Evolutionary conservation across 2,113 vertebrate genomes (phyloP).

Genomic region (Hemibagrus wyckioides): DNA sequence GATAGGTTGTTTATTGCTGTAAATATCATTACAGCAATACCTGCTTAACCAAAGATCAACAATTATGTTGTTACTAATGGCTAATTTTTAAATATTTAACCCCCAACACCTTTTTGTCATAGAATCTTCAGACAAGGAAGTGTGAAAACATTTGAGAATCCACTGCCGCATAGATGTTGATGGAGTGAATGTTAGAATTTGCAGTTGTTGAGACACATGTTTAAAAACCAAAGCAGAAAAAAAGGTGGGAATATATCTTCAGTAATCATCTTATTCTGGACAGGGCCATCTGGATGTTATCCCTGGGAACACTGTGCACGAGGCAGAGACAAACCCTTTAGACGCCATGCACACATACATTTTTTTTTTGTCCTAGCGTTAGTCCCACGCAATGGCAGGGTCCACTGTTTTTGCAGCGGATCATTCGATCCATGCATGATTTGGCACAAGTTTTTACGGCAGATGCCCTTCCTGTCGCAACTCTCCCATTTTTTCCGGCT

Average conservation of each 20-base stretch:
- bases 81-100: background rate
- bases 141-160: background rate
- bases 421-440: too few species aligned
- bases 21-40: background rate
- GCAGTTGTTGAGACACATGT: background rate
- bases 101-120: background rate
- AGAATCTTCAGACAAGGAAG: background rate
- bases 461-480: too few species aligned
- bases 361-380: too few species aligned
- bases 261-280: background rate
- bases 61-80: background rate
- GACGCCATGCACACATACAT: background rate
- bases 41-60: background rate
- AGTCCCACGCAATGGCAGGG: too few species aligned
- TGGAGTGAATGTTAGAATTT: background rate
- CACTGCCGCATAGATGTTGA: background rate
- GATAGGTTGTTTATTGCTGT: background rate
- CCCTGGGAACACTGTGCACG: background rate
- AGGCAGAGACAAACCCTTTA: background rate
- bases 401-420: too few species aligned
- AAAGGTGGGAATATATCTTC: background rate
- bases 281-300: background rate
- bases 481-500: too few species aligned
- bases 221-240: too few species aligned
- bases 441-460: too few species aligned